Evolutionary conservation across 35 echinoderm and acorn worm genomes (phyloP).

Genomic region (Apostichopus japonicus): DNA sequence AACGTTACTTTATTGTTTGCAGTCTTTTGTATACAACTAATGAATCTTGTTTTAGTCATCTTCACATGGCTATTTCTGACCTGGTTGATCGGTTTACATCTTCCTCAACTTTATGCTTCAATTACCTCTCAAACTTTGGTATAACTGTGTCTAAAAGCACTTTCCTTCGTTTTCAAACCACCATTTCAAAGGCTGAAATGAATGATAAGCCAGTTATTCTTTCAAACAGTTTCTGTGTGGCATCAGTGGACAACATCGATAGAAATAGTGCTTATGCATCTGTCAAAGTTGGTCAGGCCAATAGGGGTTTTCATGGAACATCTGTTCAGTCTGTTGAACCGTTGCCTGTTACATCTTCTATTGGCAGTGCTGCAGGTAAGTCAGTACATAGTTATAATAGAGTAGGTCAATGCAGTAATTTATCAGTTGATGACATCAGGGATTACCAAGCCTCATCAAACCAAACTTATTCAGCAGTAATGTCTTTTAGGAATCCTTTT

Average conservation of each 20-base stretch:
- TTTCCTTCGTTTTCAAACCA: conserved; percentile 2
- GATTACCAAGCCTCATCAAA: background rate
- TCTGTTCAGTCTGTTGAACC: conserved; percentile 33
- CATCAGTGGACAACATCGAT: conserved; percentile 41
- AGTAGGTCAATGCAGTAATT: background rate
- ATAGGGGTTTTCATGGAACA: conserved; percentile 37
- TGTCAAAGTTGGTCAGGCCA: background rate
- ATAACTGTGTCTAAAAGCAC: conserved; percentile 35
- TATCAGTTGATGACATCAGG: background rate
- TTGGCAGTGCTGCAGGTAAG: background rate
- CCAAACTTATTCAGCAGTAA: background rate
- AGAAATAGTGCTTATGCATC: conserved; percentile 23
- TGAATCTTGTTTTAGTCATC: conserved; percentile 39
- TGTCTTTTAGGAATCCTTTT: background rate
- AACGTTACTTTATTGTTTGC: conserved; percentile 35
- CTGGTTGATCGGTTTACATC: conserved; percentile 28
- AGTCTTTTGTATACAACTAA: conserved; percentile 30
- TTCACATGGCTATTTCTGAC: conserved; percentile 44
- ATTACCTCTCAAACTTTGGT: conserved; percentile 27
- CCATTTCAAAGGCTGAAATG: conserved; percentile 32
- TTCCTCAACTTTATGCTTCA: conserved; percentile 34
- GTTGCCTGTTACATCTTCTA: background rate
- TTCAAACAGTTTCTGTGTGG: conserved; percentile 17
- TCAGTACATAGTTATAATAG: background rate
- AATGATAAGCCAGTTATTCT: background rate